Conservation (phyloP, 2,888 invertebrate species). For the Schrankia costaestrigalis region DNA sequence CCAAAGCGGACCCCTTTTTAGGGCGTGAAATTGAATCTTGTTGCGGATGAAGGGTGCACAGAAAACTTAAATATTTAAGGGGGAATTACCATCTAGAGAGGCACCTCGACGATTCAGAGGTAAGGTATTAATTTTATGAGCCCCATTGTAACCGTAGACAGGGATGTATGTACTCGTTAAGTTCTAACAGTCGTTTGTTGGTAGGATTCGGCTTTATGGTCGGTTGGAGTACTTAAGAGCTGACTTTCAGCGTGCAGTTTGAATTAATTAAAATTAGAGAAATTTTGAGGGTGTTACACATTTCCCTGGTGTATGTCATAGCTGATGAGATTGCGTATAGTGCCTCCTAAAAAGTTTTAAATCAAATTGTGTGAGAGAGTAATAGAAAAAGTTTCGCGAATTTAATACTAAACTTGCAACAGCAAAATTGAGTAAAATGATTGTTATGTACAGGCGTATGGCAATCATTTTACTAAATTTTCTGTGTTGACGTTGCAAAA, state of each 20-base stretch:
- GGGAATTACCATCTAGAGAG: slow-evolving; percentile 70
- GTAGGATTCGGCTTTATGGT: slow-evolving; percentile 52
- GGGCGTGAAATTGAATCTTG: slow-evolving; percentile 80
- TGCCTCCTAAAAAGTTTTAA: slow-evolving; percentile 55
- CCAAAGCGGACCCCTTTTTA: slow-evolving; percentile 70
- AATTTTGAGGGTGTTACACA: slow-evolving; percentile 41
- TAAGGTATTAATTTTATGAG: slow-evolving; percentile 77
- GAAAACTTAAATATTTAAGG: slow-evolving; percentile 79
- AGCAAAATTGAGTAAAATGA: slow-evolving; percentile 14
- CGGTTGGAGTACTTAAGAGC: slow-evolving; percentile 39
- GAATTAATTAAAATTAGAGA: slow-evolving; percentile 72
- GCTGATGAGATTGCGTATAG: slow-evolving; percentile 51
- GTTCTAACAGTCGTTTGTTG: slow-evolving; percentile 68
- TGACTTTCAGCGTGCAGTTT: slow-evolving; percentile 51
- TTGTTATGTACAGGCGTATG: too few species aligned
- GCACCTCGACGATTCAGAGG: slow-evolving; percentile 60
- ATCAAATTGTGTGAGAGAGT: slow-evolving; percentile 39
- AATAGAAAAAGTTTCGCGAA: slow-evolving; percentile 34
- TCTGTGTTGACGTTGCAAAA: too few species aligned
- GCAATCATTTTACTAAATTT: too few species aligned
- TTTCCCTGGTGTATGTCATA: slow-evolving; percentile 39
- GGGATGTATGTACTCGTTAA: slow-evolving; percentile 73
- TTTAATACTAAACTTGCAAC: slow-evolving; percentile 19
- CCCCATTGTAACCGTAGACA: slow-evolving; percentile 64
- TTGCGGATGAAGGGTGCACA: slow-evolving; percentile 70